These are phyloP conservation scores for Rhegmatorhina hoffmannsi DNA, from an alignment of 2,113 vertebrate species.

Conservation along the genomic window DNA sequence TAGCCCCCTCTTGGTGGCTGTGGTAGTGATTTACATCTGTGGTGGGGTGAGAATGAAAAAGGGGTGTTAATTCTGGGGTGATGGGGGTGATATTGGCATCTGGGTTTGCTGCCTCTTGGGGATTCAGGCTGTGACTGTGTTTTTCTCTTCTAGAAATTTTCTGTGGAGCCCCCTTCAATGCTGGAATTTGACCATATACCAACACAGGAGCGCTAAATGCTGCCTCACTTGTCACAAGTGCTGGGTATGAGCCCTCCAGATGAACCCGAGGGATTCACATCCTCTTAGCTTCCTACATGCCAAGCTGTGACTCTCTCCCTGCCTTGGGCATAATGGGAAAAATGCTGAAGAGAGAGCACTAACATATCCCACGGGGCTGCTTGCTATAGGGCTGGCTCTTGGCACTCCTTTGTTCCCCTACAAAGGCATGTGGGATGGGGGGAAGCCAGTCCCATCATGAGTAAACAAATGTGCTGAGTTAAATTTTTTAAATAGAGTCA, in stretches of 20 bases:
- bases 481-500: slow-evolving; percentile 49
- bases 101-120: neutral
- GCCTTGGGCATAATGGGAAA: neutral
- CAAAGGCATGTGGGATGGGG: neutral
- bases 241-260: neutral
- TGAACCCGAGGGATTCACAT: neutral
- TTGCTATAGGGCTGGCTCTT: slow-evolving; percentile 6
- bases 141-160: neutral
- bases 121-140: neutral
- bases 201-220: neutral
- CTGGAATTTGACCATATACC: neutral
- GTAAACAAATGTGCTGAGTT: slow-evolving; percentile 25
- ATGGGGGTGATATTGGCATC: neutral
- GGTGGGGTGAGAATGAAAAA: neutral
- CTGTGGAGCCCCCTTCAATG: neutral
- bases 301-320: neutral
- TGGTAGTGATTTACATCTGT: neutral
- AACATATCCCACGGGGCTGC: accelerated
- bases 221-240: neutral
- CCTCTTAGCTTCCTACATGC: neutral
- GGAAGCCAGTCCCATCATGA: slow-evolving; percentile 5
- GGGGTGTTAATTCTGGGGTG: neutral
- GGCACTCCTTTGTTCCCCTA: slow-evolving; percentile 8
- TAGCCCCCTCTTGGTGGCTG: neutral
- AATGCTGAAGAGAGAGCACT: neutral